Evolutionary conservation across 1,140 invertebrate species (phyloP).

Genomic region (Dendroctonus valens): DNA sequence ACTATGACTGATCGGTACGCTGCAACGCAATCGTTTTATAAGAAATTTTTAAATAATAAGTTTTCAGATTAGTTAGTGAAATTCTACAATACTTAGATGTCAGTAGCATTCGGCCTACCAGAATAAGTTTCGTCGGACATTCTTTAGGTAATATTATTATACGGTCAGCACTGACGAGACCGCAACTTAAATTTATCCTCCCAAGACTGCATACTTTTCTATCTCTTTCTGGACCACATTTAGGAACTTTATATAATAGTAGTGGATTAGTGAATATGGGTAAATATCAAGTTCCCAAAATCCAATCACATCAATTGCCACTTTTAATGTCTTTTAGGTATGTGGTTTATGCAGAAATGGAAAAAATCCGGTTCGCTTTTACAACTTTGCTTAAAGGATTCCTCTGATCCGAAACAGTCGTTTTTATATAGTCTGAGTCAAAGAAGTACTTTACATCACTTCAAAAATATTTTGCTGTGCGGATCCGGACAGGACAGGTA

Average conservation of each 20-base stretch:
- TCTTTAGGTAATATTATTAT: constrained; percentile 95
- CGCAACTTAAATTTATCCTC: constrained; percentile 81
- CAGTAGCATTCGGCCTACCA: constrained; percentile 76
- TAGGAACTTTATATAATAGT: constrained; percentile 92
- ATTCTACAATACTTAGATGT: constrained; percentile 76
- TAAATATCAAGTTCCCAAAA: constrained; percentile 52
- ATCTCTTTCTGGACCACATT: constrained; percentile 90
- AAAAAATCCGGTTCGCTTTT: constrained; percentile 93
- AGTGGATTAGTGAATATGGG: constrained; percentile 96
- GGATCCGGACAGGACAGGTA: constrained; percentile 88
- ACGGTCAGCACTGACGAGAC: constrained; percentile 81
- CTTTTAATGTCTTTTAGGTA: constrained; percentile 61
- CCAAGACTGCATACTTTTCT: constrained; percentile 90
- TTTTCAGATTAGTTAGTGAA: constrained; percentile 26
- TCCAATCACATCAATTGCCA: not conserved
- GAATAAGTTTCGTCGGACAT: constrained; percentile 95
- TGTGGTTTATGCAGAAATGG: constrained; percentile 99
- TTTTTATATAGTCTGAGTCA: constrained; percentile 84
- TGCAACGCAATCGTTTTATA: not conserved
- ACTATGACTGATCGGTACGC: constrained; percentile 83
- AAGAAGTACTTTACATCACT: constrained; percentile 78
- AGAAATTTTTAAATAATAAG: not conserved
- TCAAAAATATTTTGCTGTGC: constrained; percentile 88
- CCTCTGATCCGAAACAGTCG: constrained; percentile 80
- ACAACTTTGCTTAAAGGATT: constrained; percentile 87